Evolutionary conservation across 1,140 invertebrate species (phyloP).

Genomic region (Orchesella cincta): DNA sequence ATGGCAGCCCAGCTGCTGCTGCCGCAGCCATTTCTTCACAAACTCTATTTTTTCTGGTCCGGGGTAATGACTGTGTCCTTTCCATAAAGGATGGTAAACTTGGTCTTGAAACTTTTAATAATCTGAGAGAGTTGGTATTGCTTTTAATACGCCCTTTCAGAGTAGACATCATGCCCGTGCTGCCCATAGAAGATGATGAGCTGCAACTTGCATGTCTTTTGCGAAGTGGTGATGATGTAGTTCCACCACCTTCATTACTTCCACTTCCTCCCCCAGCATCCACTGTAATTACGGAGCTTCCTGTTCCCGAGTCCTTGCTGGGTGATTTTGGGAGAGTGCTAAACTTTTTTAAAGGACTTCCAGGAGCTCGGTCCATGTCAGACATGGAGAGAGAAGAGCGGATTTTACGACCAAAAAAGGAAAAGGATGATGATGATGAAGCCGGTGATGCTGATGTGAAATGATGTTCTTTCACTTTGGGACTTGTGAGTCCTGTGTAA

Average conservation of each 20-base stretch:
- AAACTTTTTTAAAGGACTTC: background rate
- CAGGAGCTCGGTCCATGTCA: conserved; percentile 24
- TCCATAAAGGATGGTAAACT: background rate
- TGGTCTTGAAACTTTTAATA: background rate
- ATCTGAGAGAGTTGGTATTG: background rate
- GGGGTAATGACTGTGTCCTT: background rate
- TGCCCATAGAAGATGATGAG: background rate
- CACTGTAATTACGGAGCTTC: conserved; percentile 22
- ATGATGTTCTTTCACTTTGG: conserved; percentile 25
- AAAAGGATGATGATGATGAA: background rate
- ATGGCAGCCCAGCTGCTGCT: background rate
- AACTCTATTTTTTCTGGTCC: conserved; percentile 5
- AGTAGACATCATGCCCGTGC: background rate
- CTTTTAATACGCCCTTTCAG: background rate
- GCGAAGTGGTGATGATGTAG: background rate
- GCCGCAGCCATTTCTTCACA: conserved; percentile 4
- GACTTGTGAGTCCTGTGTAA: conserved; percentile 25
- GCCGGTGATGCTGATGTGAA: background rate
- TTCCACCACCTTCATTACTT: background rate
- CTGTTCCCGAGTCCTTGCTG: conserved; percentile 5
- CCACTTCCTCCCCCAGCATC: background rate
- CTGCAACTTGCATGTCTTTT: background rate
- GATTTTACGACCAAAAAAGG: background rate
- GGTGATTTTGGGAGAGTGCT: background rate
- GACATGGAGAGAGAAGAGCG: conserved; percentile 30